A percentile compares a stretch with the other conserved stretches of the same genome.
phyloP scores from a whole-genome alignment of 2,113 vertebrate genomes.

The Vulpes ferrilata region DNA sequence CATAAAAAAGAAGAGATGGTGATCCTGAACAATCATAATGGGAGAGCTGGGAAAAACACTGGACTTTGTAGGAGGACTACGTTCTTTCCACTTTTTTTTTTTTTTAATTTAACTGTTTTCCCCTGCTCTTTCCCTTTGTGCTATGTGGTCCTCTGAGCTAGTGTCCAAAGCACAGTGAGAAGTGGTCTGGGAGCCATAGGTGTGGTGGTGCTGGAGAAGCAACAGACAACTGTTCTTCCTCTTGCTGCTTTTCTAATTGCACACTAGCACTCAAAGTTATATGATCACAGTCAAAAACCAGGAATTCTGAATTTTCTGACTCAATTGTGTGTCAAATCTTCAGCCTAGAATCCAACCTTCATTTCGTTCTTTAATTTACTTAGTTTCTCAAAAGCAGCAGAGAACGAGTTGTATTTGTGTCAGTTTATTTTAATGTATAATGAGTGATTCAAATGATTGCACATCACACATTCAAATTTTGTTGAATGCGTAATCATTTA shows the following conservation, averaged over 20 bases:
- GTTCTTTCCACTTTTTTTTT: background rate
- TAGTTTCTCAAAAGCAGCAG: slow-evolving; percentile 56
- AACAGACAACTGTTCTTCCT: background rate
- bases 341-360: background rate
- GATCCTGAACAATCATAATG: background rate
- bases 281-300: background rate
- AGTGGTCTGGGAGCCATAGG: background rate
- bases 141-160: background rate
- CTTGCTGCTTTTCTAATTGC: background rate
- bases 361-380: slow-evolving; percentile 50
- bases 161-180: background rate
- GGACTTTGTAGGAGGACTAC: background rate
- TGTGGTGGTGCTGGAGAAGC: too few relatives aligned
- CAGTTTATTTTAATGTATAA: slow-evolving; percentile 77
- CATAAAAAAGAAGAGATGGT: background rate
- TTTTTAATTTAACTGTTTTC: background rate
- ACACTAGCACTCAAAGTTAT: background rate
- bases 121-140: background rate
- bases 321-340: background rate
- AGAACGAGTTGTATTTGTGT: slow-evolving; percentile 63
- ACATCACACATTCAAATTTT: slow-evolving; percentile 60
- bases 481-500: slow-evolving; percentile 74
- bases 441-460: slow-evolving; percentile 68
- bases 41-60: background rate
- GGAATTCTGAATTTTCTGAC: slow-evolving; percentile 32